These are phyloP conservation scores for Muscicapa comitata DNA, from an alignment of 2,797 vertebrate genomes.

Conservation along the genomic window DNA sequence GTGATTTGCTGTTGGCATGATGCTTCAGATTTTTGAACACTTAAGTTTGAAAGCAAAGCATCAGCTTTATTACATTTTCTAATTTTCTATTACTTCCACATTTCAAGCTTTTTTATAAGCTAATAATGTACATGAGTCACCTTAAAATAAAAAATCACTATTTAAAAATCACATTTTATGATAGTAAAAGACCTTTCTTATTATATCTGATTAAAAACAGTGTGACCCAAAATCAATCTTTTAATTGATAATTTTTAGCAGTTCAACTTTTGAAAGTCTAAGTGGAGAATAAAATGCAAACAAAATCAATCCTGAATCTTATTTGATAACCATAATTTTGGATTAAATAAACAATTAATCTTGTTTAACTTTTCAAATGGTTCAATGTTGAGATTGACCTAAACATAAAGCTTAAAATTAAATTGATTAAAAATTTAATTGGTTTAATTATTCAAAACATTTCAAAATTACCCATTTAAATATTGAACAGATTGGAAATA, in stretches of 20 bases:
- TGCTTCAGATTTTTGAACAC: slow-evolving; percentile 30
- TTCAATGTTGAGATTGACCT: slow-evolving; percentile 50
- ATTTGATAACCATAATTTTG: not conserved
- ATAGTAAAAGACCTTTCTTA: slow-evolving; percentile 52
- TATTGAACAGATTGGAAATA: slow-evolving; percentile 23
- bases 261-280: slow-evolving; percentile 12
- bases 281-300: not conserved
- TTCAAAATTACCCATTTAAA: slow-evolving; percentile 43
- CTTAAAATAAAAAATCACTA: not conserved
- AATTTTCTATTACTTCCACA: slow-evolving; percentile 57
- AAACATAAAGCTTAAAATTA: slow-evolving; percentile 50
- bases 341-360: slow-evolving; percentile 12
- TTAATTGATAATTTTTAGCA: slow-evolving; percentile 53
- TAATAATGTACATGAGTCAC: slow-evolving; percentile 29
- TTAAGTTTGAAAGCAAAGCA: slow-evolving; percentile 12
- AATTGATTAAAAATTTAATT: slow-evolving; percentile 53
- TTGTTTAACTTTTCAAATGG: slow-evolving; percentile 25
- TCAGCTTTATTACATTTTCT: slow-evolving; percentile 5
- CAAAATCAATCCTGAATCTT: slow-evolving; percentile 3
- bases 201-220: slow-evolving; percentile 41
- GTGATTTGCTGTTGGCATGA: not conserved
- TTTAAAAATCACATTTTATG: slow-evolving; percentile 50
- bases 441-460: slow-evolving; percentile 45
- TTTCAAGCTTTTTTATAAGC: slow-evolving; percentile 41
- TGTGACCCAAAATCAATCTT: slow-evolving; percentile 29